Percentiles rank a stretch among this genome's conserved stretches.
Conservation (phyloP, 1,140 invertebrate genomes). For the Drosophila navojoa region DNA sequence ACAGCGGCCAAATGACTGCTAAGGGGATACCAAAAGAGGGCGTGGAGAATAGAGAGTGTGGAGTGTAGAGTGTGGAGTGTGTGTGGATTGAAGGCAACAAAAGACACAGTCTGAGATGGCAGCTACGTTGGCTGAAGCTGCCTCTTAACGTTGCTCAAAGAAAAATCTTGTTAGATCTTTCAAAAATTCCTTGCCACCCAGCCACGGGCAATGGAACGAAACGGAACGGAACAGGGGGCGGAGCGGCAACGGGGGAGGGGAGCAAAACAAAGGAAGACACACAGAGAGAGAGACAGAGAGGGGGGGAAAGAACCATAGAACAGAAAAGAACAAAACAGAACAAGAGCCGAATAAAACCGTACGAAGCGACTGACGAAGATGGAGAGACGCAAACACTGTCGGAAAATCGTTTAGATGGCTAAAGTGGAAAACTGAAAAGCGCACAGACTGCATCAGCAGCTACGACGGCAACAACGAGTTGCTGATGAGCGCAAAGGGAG, state of each 20-base stretch:
- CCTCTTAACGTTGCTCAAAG: conserved; percentile 38
- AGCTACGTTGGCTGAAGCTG: conserved; percentile 26
- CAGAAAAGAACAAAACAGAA: conserved; percentile 8
- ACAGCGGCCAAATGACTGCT: conserved; percentile 5
- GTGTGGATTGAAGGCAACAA: conserved; percentile 2
- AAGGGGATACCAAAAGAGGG: no score
- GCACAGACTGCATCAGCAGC: conserved; percentile 51
- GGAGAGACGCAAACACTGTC: conserved; percentile 16
- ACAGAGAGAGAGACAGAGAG: conserved; percentile 11
- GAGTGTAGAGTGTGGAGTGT: background rate
- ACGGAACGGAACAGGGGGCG: conserved; percentile 29
- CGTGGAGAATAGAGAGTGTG: background rate
- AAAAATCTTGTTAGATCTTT: conserved; percentile 70
- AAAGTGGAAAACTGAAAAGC: conserved; percentile 61
- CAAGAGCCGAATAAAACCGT: background rate
- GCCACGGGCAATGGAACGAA: conserved; percentile 41
- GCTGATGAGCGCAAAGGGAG: conserved; percentile 59
- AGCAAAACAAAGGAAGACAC: background rate
- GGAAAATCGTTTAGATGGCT: conserved; percentile 50
- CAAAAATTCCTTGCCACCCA: conserved; percentile 58
- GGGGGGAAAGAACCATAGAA: conserved; percentile 15
- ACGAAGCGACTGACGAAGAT: conserved; percentile 29
- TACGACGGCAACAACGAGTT: conserved; percentile 41
- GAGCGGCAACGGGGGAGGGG: no score
- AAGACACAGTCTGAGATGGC: conserved; percentile 14